Evolutionary conservation across 2,113 vertebrate genomes (phyloP).

Genomic region (Pelobates fuscus): DNA sequence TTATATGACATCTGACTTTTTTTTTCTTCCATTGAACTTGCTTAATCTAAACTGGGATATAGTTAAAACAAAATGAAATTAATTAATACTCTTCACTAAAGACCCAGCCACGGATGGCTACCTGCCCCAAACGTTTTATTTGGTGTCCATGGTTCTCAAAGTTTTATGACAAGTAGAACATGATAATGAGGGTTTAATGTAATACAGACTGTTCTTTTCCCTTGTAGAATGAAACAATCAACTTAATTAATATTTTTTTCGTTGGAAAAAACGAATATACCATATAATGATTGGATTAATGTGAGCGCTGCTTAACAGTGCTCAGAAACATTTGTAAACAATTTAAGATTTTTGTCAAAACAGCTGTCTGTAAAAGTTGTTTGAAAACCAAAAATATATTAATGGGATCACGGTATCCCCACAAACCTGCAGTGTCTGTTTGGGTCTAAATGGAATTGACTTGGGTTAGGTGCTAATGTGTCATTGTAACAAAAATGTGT

Average conservation of each 20-base stretch:
- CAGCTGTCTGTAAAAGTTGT: no score
- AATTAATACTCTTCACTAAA: background rate
- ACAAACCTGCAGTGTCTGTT: no score
- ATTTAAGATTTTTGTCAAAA: background rate
- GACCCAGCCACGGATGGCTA: constrained; percentile 2
- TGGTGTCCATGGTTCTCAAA: background rate
- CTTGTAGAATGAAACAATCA: background rate
- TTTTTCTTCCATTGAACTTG: constrained; percentile 12
- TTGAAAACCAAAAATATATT: background rate
- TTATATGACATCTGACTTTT: no score
- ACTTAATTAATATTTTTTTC: background rate
- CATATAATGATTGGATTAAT: constrained; percentile 2
- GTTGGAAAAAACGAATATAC: background rate
- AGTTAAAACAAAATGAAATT: constrained; percentile 14
- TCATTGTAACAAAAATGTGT: no score
- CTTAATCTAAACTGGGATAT: constrained; percentile 13
- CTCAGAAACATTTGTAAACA: background rate
- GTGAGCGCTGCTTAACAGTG: background rate
- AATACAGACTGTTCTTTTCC: constrained; percentile 5
- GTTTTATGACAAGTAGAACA: background rate
- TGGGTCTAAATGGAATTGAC: no score
- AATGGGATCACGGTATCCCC: no score
- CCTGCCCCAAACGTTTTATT: background rate
- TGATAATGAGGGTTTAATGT: background rate
- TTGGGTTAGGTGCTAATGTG: no score